A percentile compares a stretch with the other conserved stretches of the same genome.
Conservation (phyloP, 2,113 vertebrate species). For the Engraulis encrasicolus region DNA sequence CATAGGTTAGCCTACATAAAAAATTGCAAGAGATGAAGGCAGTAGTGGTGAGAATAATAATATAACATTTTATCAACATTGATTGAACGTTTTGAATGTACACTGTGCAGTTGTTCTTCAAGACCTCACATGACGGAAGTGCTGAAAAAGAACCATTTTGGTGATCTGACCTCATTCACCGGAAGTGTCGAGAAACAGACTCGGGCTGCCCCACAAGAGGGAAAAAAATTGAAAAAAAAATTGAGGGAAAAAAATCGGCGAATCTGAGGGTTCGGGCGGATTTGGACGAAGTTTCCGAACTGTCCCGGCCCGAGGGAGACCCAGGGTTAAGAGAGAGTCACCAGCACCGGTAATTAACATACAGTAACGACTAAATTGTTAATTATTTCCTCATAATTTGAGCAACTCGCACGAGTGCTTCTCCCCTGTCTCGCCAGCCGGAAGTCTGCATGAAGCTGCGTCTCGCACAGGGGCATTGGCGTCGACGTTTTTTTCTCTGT, state of each 20-base stretch:
- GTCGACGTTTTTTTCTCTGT: conserved; percentile 67
- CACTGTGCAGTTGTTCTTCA: background rate
- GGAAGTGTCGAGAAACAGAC: conserved; percentile 60
- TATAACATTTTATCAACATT: too few species aligned
- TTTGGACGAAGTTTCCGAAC: conserved; percentile 79
- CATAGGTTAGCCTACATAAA: too few species aligned
- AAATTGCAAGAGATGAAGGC: too few species aligned
- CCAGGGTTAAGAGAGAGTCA: conserved; percentile 69
- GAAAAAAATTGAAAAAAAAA: conserved; percentile 58
- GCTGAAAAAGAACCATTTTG: background rate
- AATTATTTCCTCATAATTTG: conserved; percentile 68
- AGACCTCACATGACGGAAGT: conserved; percentile 52
- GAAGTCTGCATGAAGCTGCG: conserved; percentile 81
- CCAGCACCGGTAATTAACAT: conserved; percentile 72
- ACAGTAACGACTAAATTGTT: conserved; percentile 62
- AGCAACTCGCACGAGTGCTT: conserved; percentile 54
- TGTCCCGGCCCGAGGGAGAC: conserved; percentile 72
- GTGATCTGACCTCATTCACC: conserved; percentile 54
- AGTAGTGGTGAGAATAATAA: too few species aligned
- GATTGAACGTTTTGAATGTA: too few species aligned
- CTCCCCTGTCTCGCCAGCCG: conserved; percentile 71
- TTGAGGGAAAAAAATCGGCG: conserved; percentile 66
- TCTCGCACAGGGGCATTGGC: conserved; percentile 70
- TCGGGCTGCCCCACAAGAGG: conserved; percentile 51
- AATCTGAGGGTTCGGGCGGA: conserved; percentile 69